Evolutionary conservation across 30 jellyfish, hydroid and myxozoan species (phyloP).

Genomic region (Pseudorhiza aurosa): DNA sequence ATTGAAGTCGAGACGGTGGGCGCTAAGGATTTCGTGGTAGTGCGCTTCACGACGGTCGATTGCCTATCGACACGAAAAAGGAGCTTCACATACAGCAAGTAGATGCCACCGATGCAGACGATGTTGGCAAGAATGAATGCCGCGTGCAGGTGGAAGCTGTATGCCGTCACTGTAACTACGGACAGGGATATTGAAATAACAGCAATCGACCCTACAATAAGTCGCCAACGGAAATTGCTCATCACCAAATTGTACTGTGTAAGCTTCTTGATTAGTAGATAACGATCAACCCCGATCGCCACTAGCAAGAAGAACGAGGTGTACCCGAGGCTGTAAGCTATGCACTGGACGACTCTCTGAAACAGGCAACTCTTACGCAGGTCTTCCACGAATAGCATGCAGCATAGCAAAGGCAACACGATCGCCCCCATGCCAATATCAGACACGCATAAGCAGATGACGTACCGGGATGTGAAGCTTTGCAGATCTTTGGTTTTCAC

Average conservation of each 20-base stretch:
- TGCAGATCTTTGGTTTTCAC: conserved; percentile 38
- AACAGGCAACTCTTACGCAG: conserved; percentile 30
- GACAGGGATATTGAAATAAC: conserved; percentile 16
- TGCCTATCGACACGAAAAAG: conserved; percentile 57
- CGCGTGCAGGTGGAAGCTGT: conserved; percentile 42
- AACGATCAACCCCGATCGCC: conserved; percentile 62
- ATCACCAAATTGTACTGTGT: conserved; percentile 25
- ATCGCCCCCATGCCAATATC: conserved; percentile 58
- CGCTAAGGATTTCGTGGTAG: background rate
- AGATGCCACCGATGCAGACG: conserved; percentile 33
- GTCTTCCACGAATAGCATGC: conserved; percentile 32
- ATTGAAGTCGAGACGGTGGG: background rate
- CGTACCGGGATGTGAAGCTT: conserved; percentile 44
- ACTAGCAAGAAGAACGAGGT: conserved; percentile 53
- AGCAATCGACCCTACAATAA: conserved; percentile 5
- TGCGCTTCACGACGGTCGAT: conserved; percentile 3
- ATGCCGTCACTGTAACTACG: conserved; percentile 10
- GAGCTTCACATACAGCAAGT: conserved; percentile 38
- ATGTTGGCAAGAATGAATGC: conserved; percentile 23
- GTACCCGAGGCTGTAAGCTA: conserved; percentile 53
- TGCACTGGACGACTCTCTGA: conserved; percentile 38
- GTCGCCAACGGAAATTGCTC: conserved; percentile 43
- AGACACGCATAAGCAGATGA: conserved; percentile 57
- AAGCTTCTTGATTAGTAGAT: conserved; percentile 44
- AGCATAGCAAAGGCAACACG: conserved; percentile 34